Conservation (phyloP, 2,888 invertebrate genomes). For the Malachius bipustulatus region DNA sequence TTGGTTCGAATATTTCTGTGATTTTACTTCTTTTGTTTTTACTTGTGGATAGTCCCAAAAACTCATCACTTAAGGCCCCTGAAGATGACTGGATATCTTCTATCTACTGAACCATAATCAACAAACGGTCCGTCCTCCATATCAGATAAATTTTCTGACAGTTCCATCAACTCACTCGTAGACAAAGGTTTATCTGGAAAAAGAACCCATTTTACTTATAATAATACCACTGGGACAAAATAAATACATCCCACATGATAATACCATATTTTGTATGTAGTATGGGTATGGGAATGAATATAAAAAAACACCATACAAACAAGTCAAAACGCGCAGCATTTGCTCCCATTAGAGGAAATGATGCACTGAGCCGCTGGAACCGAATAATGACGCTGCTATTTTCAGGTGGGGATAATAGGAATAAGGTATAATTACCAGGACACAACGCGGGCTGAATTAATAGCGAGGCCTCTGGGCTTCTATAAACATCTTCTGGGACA, state of each 20-base stretch:
- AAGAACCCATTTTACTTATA: constrained; percentile 5
- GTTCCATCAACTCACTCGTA: constrained; percentile 1
- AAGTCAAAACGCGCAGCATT: constrained; percentile 4
- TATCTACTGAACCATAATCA: constrained; percentile 1
- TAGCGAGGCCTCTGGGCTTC: constrained; percentile 6
- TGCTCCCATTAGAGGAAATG: constrained; percentile 8
- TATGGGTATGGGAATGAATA: constrained; percentile 7
- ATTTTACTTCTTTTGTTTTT: constrained; percentile 1
- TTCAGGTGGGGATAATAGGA: constrained; percentile 10
- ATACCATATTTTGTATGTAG: constrained; percentile 9
- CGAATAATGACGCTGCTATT: constrained; percentile 9
- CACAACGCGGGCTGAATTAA: constrained; percentile 10
- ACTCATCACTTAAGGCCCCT: constrained; percentile 1
- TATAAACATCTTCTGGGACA: constrained; percentile 4
- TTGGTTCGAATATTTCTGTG: not conserved
- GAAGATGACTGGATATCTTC: constrained; percentile 2
- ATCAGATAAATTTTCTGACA: constrained; percentile 2
- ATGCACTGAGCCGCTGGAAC: constrained; percentile 10
- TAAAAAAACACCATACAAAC: constrained; percentile 9
- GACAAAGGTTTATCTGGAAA: constrained; percentile 4
- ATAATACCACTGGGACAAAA: constrained; percentile 10
- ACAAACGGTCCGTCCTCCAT: constrained; percentile 3
- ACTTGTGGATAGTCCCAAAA: constrained; percentile 3
- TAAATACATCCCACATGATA: constrained; percentile 7
- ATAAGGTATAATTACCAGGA: constrained; percentile 8